phyloP scores from a whole-genome alignment of 2,113 vertebrate genomes.

The Sylvietta virens region DNA sequence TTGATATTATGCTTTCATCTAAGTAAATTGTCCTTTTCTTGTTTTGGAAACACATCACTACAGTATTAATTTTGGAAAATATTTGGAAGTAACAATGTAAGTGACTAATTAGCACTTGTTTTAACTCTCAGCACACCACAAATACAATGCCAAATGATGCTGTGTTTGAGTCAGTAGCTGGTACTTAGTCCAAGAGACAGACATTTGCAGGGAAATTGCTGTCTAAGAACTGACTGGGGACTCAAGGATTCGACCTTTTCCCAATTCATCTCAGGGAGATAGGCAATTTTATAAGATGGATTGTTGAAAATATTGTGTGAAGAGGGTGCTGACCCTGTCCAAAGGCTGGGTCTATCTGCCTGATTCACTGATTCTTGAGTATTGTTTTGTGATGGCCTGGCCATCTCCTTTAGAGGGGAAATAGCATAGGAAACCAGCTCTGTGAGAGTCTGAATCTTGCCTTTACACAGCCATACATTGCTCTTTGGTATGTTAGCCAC shows the following conservation, averaged over 20 bases:
- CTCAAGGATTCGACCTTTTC: background rate
- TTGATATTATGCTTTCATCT: background rate
- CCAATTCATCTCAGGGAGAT: background rate
- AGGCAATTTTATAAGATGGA: background rate
- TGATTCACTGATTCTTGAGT: background rate
- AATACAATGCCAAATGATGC: background rate
- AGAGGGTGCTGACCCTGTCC: background rate
- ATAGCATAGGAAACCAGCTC: background rate
- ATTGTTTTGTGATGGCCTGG: background rate
- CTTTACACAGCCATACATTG: background rate
- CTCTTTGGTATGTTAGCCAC: background rate
- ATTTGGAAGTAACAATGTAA: background rate
- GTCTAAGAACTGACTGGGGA: background rate
- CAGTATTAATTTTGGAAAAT: background rate
- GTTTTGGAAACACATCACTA: background rate
- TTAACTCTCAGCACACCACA: background rate
- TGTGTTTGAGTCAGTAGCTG: background rate
- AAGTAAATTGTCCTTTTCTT: background rate
- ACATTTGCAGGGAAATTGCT: background rate
- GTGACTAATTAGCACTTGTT: background rate
- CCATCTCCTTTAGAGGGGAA: background rate
- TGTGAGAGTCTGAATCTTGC: background rate
- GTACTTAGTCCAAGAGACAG: background rate
- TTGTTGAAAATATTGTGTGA: background rate
- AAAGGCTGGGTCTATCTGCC: background rate